These are phyloP conservation scores for Bubalus kerabau DNA, from an alignment of 2,113 vertebrate species.

Conservation along the genomic window DNA sequence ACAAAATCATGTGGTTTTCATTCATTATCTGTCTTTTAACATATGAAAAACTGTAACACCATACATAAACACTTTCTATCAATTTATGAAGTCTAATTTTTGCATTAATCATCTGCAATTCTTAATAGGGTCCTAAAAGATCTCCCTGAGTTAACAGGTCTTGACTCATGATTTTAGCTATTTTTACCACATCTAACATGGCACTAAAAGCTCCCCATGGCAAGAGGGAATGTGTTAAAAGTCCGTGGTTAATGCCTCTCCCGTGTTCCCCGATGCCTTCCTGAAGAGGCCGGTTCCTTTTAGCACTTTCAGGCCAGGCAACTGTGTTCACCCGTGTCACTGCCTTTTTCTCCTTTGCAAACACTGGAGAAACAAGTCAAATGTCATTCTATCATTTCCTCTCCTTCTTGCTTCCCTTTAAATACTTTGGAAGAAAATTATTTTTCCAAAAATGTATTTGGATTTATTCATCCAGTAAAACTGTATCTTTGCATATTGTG, in stretches of 20 bases:
- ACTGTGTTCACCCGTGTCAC: neutral
- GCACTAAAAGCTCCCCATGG: neutral
- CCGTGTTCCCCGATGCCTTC: neutral
- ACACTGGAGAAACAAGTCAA: constrained; percentile 5
- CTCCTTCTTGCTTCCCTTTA: neutral
- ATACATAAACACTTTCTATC: neutral
- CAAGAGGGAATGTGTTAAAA: neutral
- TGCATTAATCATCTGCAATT: neutral
- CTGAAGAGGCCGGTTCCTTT: constrained; percentile 18
- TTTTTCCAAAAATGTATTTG: neutral
- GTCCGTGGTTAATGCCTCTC: neutral
- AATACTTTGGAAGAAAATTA: neutral
- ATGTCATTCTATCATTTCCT: neutral
- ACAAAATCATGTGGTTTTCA: neutral
- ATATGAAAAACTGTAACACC: neutral
- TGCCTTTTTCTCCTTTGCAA: constrained; percentile 17
- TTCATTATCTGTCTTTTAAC: neutral
- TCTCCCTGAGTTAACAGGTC: neutral
- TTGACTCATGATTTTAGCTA: neutral
- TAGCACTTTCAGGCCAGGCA: constrained; percentile 29
- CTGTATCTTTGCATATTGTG: neutral
- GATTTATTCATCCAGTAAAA: neutral
- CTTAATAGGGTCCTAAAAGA: neutral
- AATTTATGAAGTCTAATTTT: neutral
- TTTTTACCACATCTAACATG: neutral